Conservation (phyloP, 2,888 invertebrate genomes). For the Limnephilus rhombicus region DNA sequence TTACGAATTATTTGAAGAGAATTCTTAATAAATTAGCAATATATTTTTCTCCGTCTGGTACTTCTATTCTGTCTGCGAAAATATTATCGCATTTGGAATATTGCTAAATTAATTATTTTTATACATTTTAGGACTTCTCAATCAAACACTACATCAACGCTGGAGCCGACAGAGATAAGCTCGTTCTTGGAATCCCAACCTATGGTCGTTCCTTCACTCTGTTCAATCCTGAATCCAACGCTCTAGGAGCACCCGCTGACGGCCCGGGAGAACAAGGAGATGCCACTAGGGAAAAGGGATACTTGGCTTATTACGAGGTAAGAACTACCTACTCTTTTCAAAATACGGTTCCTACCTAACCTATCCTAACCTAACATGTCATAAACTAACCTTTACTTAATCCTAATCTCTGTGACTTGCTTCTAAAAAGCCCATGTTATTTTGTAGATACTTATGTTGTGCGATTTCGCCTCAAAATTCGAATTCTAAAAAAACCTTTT, state of each 20-base stretch:
- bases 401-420: no score
- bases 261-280: conserved; percentile 95
- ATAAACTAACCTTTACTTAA: no score
- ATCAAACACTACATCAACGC: conserved; percentile 88
- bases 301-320: conserved; percentile 95
- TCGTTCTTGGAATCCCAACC: conserved; percentile 92
- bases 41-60: no score
- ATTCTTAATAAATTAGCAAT: no score
- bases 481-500: no score
- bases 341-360: background rate
- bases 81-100: background rate
- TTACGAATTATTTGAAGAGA: no score
- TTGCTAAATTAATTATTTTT: background rate
- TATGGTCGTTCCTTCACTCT: conserved; percentile 94
- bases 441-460: no score
- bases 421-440: no score
- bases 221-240: conserved; percentile 88
- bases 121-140: conserved; percentile 85
- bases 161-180: conserved; percentile 88
- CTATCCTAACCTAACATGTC: no score
- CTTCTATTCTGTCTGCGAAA: no score
- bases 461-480: no score
- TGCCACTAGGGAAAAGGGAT: conserved; percentile 94
- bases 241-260: conserved; percentile 92
- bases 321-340: background rate